phyloP scores from a whole-genome alignment of 2,113 vertebrate species.

The Hemichromis elongatus region DNA sequence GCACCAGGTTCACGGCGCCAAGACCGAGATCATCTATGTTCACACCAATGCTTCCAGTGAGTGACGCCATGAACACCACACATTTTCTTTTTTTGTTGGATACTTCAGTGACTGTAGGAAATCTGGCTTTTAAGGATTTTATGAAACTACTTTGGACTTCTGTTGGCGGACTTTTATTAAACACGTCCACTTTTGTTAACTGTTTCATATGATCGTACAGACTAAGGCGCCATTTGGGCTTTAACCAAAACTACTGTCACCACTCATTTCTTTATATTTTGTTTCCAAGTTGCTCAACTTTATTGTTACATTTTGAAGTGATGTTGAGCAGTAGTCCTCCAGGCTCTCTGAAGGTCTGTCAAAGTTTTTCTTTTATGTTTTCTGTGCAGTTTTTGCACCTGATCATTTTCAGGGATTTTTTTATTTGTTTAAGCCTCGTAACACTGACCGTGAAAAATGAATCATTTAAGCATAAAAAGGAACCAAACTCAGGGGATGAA shows the following conservation, averaged over 20 bases:
- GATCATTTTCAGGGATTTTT: neutral
- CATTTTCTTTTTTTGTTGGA: neutral
- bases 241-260: neutral
- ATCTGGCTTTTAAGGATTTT: neutral
- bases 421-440: neutral
- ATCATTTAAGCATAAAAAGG: neutral
- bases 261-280: neutral
- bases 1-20: slow-evolving; percentile 87
- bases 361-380: neutral
- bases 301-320: neutral
- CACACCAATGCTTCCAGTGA: slow-evolving; percentile 89
- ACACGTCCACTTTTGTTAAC: neutral
- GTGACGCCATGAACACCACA: slow-evolving; percentile 26
- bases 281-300: neutral
- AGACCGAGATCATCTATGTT: slow-evolving; percentile 94
- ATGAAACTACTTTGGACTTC: neutral
- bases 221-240: neutral
- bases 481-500: neutral
- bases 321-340: neutral
- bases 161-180: neutral
- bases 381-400: neutral
- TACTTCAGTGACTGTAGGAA: neutral
- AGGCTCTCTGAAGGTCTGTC: neutral
- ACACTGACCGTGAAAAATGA: neutral
- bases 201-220: neutral